phyloP scores from a whole-genome alignment of 2,113 vertebrate species.

The Astatotilapia flaviijosephi region DNA sequence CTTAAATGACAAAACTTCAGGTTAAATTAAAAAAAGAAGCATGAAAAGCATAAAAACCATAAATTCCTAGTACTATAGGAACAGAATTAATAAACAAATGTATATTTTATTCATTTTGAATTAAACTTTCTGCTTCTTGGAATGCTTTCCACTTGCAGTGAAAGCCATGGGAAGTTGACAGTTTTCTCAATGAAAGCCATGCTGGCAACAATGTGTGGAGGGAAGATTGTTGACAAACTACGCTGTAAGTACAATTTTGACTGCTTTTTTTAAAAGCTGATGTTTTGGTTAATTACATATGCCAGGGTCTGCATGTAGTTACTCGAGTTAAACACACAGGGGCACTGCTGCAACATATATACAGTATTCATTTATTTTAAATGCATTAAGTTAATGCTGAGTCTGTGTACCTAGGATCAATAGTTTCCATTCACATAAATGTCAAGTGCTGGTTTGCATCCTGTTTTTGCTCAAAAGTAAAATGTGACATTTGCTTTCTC shows the following conservation, averaged over 20 bases:
- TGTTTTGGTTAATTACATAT: background rate
- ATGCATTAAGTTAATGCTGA: background rate
- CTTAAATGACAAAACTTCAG: background rate
- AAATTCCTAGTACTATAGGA: background rate
- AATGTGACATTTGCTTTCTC: slow-evolving; percentile 23
- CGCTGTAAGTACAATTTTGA: slow-evolving; percentile 81
- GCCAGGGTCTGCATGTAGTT: background rate
- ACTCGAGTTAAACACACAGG: slow-evolving; percentile 4
- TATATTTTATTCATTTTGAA: background rate
- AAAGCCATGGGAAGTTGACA: slow-evolving; percentile 92
- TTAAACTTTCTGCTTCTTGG: background rate
- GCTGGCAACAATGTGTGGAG: slow-evolving; percentile 95
- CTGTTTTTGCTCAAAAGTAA: background rate
- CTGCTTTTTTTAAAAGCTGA: background rate
- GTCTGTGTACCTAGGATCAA: background rate
- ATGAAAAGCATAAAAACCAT: background rate
- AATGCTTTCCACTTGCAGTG: slow-evolving; percentile 68
- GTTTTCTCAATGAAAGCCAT: slow-evolving; percentile 99
- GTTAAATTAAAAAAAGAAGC: background rate
- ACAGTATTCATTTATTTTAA: background rate
- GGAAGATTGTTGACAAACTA: slow-evolving; percentile 95
- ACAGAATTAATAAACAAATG: background rate
- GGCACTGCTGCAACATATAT: slow-evolving; percentile 5
- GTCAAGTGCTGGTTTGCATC: background rate
- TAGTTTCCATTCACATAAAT: background rate